Base-by-base conservation (phyloP, 2,888 invertebrate species). In the Thera obeliscata region DNA sequence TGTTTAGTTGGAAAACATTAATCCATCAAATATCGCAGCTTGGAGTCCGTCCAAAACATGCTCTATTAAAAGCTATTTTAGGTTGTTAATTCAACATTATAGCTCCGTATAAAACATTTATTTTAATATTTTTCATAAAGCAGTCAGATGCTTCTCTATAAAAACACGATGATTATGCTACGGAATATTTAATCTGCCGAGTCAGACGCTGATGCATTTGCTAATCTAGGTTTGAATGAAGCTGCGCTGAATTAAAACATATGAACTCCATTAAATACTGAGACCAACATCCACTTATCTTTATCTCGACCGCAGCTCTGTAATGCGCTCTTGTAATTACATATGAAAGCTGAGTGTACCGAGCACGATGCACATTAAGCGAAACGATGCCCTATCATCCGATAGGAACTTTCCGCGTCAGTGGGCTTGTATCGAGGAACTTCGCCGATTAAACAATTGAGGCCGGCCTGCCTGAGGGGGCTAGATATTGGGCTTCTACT, bases 371-470 rank as follows among this genome's bases (percentile, higher is more conserved):
- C 80, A 79, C 86, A 84, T 87, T 86, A 82, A 83, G 79, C 81
- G 84, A 83, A 88, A 85, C 81, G 86, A 80, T 83, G 84, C 81
- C 81, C 84, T 86, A 87, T 87, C 85, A 83, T 85, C 77, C 79
- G 81, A 78, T 81, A 73, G 79, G 83, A 87, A 89, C 81, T 88
- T 88, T 86, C 85, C 83, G 81, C 81, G 78, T 84, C 84, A 84
- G 72, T 81, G 87, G 81, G 78, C 82, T 76, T 84, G 87, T 87
- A 87, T 88, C 85, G 83, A 76, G 86, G 83, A 89, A 89, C 86
- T 88, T 87, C 81, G 81, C 78, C 84, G 86, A 88, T 89, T 89
- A 89, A 87, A 86, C 88, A 87, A 87, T 87, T 84, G 85, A 83
- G 82, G 81, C 78, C 81, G 65, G 74, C 56, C 58, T 59, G 72